Evolutionary conservation across 2,113 vertebrate genomes (phyloP).

Genomic region (Aramus guarauna): DNA sequence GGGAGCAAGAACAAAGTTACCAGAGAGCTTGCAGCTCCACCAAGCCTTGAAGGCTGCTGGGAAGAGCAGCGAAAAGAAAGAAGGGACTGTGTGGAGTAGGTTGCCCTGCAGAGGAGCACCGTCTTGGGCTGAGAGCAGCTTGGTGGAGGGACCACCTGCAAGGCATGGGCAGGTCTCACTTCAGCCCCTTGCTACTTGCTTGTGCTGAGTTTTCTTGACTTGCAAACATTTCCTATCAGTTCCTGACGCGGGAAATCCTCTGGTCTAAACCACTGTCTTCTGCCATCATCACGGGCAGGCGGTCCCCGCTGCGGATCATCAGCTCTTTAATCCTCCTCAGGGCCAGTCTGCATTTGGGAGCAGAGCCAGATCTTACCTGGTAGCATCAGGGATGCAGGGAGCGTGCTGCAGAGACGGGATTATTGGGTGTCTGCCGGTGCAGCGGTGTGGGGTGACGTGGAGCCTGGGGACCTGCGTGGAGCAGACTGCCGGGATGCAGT

Average conservation of each 20-base stretch:
- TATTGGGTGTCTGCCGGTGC: neutral
- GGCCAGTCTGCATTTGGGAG: neutral
- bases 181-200: neutral
- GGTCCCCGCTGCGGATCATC: neutral
- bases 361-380: neutral
- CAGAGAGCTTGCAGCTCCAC: neutral
- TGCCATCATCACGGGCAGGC: neutral
- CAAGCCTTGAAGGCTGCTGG: neutral
- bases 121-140: neutral
- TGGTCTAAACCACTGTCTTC: neutral
- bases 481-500: neutral
- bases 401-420: neutral
- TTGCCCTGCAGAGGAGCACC: neutral
- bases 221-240: neutral
- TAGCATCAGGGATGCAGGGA: neutral
- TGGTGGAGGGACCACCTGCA: neutral
- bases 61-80: neutral
- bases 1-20: neutral
- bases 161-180: neutral
- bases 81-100: rapidly evolving
- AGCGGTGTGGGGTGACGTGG: rapidly evolving
- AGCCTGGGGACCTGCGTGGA: rapidly evolving
- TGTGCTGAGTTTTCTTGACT: neutral
- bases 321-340: neutral
- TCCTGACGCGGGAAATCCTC: neutral